Base-by-base conservation (phyloP, 1,140 invertebrate species). In the Callitettix versicolor region DNA sequence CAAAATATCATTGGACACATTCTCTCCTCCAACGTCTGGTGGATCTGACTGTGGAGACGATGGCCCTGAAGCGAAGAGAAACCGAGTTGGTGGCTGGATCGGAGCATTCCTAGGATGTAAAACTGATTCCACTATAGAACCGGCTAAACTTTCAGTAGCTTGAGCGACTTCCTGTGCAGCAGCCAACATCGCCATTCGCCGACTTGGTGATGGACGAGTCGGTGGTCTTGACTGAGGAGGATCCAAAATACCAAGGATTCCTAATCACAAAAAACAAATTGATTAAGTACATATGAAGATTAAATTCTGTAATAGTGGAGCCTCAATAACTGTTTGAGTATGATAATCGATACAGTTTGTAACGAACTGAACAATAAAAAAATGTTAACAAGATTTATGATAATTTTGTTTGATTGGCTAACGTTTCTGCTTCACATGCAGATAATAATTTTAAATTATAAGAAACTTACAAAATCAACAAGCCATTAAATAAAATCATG, bases 121-220 rank as follows among this genome's bases (percentile, higher is more conserved):
- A 4, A 74, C 71, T 55, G 70, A 69, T 53, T 74, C 70, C 2
- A 73, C 72, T 41, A 74, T 67, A n/a, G 70, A 71, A 50, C 66
- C 67, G 11, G 73, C 72, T 42, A 74, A 63, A 18, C 64, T 63
- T 58, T 71, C 71, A 22, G 70, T 72, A 40, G 62, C 63, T 26
- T 58, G 41, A 1, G 60, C 55, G 5, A 57, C 53, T 26, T 54
- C 50, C 17, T 55, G 21, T 5, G 42, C 40, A 34, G 57, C 42
- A 17, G 49, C 36, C n/a, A 53, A 11, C 50, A 53, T 42, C 14
- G 50, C 50, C 7, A 48, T 48, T 6, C 21, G 17, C 1, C 50
- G 50, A 30, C 9, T 30, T 7, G 36, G 14, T n/a, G 48, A 18
- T 12, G 26, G 14, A 15, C 48, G 26, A 7, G 34, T 18, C 9